Conservation (phyloP, 2,888 invertebrate genomes). For the Sepiola atlantica region DNA sequence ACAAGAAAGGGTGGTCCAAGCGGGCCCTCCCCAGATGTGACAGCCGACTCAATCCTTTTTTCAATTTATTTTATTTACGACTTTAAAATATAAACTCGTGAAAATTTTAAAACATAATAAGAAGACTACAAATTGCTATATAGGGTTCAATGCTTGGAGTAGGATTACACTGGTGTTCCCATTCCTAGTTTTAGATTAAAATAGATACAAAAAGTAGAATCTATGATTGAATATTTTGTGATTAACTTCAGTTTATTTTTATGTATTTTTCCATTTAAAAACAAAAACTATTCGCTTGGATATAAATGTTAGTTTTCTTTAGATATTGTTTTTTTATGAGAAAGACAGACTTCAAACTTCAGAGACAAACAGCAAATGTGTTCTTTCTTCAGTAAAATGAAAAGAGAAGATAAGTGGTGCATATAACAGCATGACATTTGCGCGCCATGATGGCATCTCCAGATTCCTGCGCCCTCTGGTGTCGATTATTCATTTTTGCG, state of each 20-base stretch:
- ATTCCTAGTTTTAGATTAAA: too few species aligned
- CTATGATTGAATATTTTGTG: too few species aligned
- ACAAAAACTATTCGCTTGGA: not conserved
- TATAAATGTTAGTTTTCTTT: not conserved
- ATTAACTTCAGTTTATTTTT: not conserved
- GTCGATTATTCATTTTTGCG: not conserved
- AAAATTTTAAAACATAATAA: too few species aligned
- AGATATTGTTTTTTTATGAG: not conserved
- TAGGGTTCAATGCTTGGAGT: too few species aligned
- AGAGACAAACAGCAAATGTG: not conserved
- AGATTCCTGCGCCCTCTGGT: not conserved
- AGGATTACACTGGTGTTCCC: too few species aligned
- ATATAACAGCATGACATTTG: not conserved
- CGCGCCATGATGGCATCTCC: not conserved
- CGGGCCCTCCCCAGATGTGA: too few species aligned
- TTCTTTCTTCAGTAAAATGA: not conserved
- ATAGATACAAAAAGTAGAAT: too few species aligned
- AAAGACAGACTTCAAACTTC: not conserved
- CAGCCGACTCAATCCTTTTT: too few species aligned
- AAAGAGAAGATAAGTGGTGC: not conserved
- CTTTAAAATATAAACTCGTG: too few species aligned
- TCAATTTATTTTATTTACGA: too few species aligned
- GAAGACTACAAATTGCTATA: too few species aligned
- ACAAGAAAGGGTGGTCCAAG: too few species aligned
- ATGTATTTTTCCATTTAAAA: not conserved